phyloP scores from a whole-genome alignment of 2,797 vertebrate genomes.

The Spatula clypeata region DNA sequence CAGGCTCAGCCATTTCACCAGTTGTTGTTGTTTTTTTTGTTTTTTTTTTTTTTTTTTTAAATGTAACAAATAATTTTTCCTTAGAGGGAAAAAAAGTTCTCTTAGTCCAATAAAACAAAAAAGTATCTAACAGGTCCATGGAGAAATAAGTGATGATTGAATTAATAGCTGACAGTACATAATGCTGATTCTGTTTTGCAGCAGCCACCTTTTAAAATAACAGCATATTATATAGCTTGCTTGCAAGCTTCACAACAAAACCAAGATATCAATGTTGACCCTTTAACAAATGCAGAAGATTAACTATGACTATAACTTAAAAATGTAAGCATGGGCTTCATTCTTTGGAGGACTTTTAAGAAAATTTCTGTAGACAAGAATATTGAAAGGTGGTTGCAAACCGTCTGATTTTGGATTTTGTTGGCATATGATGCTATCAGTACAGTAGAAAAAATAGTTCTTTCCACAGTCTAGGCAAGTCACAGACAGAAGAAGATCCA shows the following conservation, averaged over 20 bases:
- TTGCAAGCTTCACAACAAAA: background rate
- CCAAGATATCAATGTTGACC: background rate
- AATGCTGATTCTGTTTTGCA: background rate
- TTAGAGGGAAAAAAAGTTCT: background rate
- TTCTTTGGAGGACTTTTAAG: background rate
- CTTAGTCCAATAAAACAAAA: background rate
- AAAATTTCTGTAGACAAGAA: background rate
- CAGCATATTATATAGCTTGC: background rate
- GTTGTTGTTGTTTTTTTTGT: background rate
- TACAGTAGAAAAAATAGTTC: background rate
- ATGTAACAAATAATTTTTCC: background rate
- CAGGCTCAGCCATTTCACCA: background rate
- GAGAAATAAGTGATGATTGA: background rate
- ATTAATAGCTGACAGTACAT: background rate
- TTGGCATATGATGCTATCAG: background rate
- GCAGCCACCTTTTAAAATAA: background rate
- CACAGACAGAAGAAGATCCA: background rate
- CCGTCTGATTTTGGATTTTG: background rate
- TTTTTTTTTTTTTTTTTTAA: background rate
- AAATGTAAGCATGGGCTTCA: background rate
- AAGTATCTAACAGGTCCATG: background rate
- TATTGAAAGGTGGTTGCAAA: background rate
- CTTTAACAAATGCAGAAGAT: background rate
- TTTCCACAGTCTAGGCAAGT: background rate
- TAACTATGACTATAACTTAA: background rate